Evolutionary conservation across 2,113 vertebrate genomes (phyloP), one percentile per base, ranked within the genome.

Genomic region (Myotis yumanensis): DNA sequence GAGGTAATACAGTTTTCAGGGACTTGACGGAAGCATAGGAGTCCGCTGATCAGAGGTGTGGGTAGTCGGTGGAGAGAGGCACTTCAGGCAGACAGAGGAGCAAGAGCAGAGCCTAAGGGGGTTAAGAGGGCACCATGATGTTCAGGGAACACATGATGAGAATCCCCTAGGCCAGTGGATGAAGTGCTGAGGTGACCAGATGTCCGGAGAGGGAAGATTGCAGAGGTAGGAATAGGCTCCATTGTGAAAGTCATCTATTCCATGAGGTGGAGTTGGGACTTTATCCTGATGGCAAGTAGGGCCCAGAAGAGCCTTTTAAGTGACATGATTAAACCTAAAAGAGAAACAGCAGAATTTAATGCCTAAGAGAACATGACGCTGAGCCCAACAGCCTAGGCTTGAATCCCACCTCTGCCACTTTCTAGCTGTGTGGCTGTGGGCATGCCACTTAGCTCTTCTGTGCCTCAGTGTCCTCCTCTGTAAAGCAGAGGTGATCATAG

Each of bases 161-260:
- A 54, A 25, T 10, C 11, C 12, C 32, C 3, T 0, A 3, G 35
- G 51, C 23, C 11, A 5, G 37, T 15, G 10, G 9, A 12, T 20
- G 59, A 77, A 57, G n/a, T 2, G 32, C 46, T 32, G 66, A n/a
- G 79, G 18, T 25, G 43, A 22, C 76, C 23, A 7, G 48, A 43
- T 32, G 7, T 23, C 4, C 0, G 14, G 10, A 82, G 18, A 46
- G 54, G 30, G 51, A 79, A 72, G 37, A 4, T 16, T 8, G 25
- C 0, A 37, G 46, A 85, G 59, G 40, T 32, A 48, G 30, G 9
- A 54, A 7, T 11, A 40, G 16, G 23, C 25, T 83, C 32, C 4
- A 2, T 1, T 28, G 23, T 68, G 22, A 17, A 48, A 57, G 28
- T 32, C 9, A 14, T 66, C 32, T 80, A 0, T 57, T 64, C 28